phyloP scores from a whole-genome alignment of 1,140 invertebrate species.

The Pseudomyrmex pallidus region DNA sequence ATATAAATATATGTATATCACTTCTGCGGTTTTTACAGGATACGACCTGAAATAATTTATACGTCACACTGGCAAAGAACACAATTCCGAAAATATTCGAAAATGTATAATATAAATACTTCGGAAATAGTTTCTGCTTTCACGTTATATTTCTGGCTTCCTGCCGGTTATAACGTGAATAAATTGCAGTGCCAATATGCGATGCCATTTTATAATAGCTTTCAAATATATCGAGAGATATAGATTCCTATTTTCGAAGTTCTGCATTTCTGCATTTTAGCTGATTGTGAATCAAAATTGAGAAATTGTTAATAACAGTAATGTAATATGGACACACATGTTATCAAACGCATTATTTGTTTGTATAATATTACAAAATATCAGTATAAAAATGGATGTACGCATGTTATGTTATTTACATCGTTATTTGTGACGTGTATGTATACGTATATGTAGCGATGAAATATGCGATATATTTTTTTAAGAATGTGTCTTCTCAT shows the following conservation, averaged over 20 bases:
- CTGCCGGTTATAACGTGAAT: neutral
- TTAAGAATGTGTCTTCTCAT: neutral
- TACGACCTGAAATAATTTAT: slow-evolving; percentile 38
- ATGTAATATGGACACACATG: neutral
- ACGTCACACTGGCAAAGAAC: slow-evolving; percentile 6
- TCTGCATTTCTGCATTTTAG: neutral
- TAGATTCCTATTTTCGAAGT: neutral
- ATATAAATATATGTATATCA: slow-evolving; percentile 12
- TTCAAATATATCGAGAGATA: neutral
- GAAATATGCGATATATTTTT: too few relatives aligned
- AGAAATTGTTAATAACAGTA: neutral
- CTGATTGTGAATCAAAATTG: neutral
- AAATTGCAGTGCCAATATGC: neutral
- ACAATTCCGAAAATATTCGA: slow-evolving; percentile 3
- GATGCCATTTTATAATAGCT: slow-evolving; percentile 4
- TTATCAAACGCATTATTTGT: neutral
- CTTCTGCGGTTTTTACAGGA: slow-evolving; percentile 3
- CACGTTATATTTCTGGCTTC: neutral
- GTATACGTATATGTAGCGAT: too few relatives aligned
- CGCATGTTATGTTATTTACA: too few relatives aligned
- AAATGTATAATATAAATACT: neutral
- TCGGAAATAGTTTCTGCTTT: slow-evolving; percentile 1
- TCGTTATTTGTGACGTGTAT: too few relatives aligned
- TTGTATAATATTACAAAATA: too few relatives aligned
- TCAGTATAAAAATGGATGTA: too few relatives aligned